Base-by-base conservation (phyloP, 2,888 invertebrate genomes). In the Melinopterus prodromus region DNA sequence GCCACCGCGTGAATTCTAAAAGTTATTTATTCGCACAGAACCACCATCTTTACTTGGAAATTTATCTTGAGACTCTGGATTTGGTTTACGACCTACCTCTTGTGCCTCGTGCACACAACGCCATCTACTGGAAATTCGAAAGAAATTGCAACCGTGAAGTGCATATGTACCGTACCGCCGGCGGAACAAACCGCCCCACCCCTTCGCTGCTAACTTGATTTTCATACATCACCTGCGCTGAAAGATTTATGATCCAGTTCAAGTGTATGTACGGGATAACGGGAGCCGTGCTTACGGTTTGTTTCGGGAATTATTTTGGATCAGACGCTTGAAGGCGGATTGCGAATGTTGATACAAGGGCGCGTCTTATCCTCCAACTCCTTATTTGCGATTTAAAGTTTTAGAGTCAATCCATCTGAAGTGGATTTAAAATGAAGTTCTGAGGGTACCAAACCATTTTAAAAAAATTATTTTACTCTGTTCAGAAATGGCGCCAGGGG, bases 1-100 rank as follows among this genome's bases (percentile, higher is more conserved):
- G 71, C 26, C 82, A 83, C 83, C 83, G 83, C 82, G 81, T 83
- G 83, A 84, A 83, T 83, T 84, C 83, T 79, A 81, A 80, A 82
- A 83, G 84, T 84, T 84, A 84, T 84, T 84, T 84, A 84, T 84
- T 84, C 82, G 74, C 77, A 35, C 79, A 38, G 77, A 75, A 81
- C 81, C 78, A 71, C 78, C 78, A 78, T 71, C 81, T 81, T 77
- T 76, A 79, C 79, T 77, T 75, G 9, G 70, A 74, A 81, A 83
- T 83, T 84, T 84, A 83, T 83, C 81, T 81, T 79, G 75, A 37
- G 37, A 35, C 78, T 80, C 79, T 77, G 83, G 84, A 83, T 84
- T 83, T 82, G 82, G 81, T 83, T 83, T 84, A 82, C 80, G 82
- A 81, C 80, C 80, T 77, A 82, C 79, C 80, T 35, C 37, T 74